A percentile compares a stretch with the other conserved stretches of the same genome.
These are phyloP conservation scores for Anthopleura xanthogrammica DNA, from an alignment of 92 coral and sea anemone species.

Conservation along the genomic window DNA sequence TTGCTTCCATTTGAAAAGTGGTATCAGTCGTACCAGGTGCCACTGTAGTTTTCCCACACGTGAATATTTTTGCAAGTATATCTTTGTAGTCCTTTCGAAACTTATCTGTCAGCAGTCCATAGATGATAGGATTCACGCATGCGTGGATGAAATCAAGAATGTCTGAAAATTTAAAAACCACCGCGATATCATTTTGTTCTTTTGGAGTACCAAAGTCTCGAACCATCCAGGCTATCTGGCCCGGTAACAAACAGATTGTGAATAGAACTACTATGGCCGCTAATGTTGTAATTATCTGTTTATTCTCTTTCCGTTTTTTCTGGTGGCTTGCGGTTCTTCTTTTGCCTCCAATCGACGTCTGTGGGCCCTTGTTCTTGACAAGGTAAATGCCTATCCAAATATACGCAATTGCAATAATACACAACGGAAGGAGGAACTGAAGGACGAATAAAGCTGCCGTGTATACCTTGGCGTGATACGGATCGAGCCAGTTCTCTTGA, in stretches of 20 bases:
- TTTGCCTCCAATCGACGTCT: constrained; percentile 22
- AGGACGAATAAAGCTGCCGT: constrained; percentile 57
- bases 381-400: constrained; percentile 54
- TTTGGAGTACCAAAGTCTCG: constrained; percentile 57
- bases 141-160: constrained; percentile 68
- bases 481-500: constrained; percentile 55
- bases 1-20: neutral
- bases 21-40: constrained; percentile 14
- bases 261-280: constrained; percentile 68
- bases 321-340: constrained; percentile 17
- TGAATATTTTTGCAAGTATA: neutral
- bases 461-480: constrained; percentile 49
- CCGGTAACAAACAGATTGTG: constrained; percentile 70
- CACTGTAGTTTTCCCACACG: constrained; percentile 27
- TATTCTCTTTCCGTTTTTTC: constrained; percentile 56
- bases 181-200: constrained; percentile 5
- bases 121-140: constrained; percentile 76
- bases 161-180: constrained; percentile 44
- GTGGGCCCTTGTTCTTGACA: constrained; percentile 38
- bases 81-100: constrained; percentile 65
- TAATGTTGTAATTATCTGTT: constrained; percentile 66
- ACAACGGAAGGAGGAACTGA: constrained; percentile 66
- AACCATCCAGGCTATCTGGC: constrained; percentile 77
- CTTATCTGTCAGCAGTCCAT: constrained; percentile 68
- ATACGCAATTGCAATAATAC: constrained; percentile 61